Evolutionary conservation across 2,113 vertebrate genomes (phyloP), one percentile per base, ranked within the genome.

Genomic region (Chloroceryle aenea): DNA sequence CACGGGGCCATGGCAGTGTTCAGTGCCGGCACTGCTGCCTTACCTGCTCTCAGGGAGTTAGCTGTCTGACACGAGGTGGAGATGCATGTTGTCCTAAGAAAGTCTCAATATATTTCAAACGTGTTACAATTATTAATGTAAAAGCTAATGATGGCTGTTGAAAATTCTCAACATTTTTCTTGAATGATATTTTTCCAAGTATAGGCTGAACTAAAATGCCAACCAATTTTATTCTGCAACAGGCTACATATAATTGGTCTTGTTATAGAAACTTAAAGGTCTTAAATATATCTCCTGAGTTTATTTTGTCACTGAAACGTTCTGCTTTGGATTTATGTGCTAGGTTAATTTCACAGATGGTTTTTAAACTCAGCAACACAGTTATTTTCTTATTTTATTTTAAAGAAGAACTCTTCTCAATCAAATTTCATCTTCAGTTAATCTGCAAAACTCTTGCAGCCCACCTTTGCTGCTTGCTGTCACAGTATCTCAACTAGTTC

Each of bases 141-240:
- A 90, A 86, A 36, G 40, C 88, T 89, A 84, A 88, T 69, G 38
- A 67, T 63, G 36, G 48, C 61, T 91, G 43, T 63, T 64, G 55
- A 91, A 87, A 84, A 81, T 62, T 96, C 53, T 23, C 78, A 69
- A 42, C 36, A n/a, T 76, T 85, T 76, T 5, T 56, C n/a, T 89
- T 55, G 27, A 82, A 48, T 2, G 34, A 3, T 84, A 69, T 80
- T 93, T 92, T 88, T 90, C 77, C 76, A 11, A 69, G 52, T 48
- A 87, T 93, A 82, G 93, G 84, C 78, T 85, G 85, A 92, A 21
- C 38, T 93, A 91, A 95, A 97, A 96, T 93, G 73, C 69, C 94
- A 89, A 91, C 90, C 69, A 83, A 2, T 78, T 62, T 91, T 89
- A 79, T 38, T 85, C 82, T 82, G 55, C 74, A 95, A 55, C 47